Base-by-base conservation (phyloP, 2,888 invertebrate species). In the Coleophora flavipennella region DNA sequence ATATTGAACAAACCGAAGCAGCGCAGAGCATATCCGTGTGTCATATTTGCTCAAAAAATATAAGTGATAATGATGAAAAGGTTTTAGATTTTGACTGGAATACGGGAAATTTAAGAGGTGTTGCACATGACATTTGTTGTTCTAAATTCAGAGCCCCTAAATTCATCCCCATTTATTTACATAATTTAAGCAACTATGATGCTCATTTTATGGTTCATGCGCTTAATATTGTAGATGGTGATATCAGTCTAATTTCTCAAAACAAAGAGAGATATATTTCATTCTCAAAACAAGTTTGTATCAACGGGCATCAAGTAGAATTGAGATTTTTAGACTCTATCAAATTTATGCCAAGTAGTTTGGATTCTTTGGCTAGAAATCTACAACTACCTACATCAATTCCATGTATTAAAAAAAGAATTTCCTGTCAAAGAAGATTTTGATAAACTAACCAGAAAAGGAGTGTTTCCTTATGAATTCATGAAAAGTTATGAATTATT, bases 231-330 rank as follows among this genome's bases (percentile, higher is more conserved):
- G 35, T 38, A 41, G 46, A 53, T 6, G 41, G 53, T n/a, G 39
- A 44, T 13, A 39, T 55, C 12, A 32, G 46, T 12, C 40, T 54
- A 8, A 55, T 62, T 36, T 48, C 59, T 2, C 44, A 53, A 39
- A 58, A 50, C 35, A 55, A 58, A 40, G 60, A 61, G 46, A 51
- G 48, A 45, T 61, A 59, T 41, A 57, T 60, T 13, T 59, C 58
- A n/a, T 57, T 63, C 39, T 43, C 53, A 11, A 63, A 60, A 48
- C 8, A 38, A 8, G 13, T 51, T 39, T 39, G n/a, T n/a, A n/a
- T n/a, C n/a, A n/a, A n/a, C n/a, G n/a, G n/a, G n/a, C n/a, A n/a
- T n/a, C n/a, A 43, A 14, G 13, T 33, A 1, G 33, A 38, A 29
- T 42, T 41, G n/a, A 31, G 37, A 31, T 41, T 48, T 39, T 14